A percentile compares a stretch with the other conserved stretches of the same genome.
Conservation (phyloP, 2,113 vertebrate genomes). For the Lagopus leucura region DNA sequence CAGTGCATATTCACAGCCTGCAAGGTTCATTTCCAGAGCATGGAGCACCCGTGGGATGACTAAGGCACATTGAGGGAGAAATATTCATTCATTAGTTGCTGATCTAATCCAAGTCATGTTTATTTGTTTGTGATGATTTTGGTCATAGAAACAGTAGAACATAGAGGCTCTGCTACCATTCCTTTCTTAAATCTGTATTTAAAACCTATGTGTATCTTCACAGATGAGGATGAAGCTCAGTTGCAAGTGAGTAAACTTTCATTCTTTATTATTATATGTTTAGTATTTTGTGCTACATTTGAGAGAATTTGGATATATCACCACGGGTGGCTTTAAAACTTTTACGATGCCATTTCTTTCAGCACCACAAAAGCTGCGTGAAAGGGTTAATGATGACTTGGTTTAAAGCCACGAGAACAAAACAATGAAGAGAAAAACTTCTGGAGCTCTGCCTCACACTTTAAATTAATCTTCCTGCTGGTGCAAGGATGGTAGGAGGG, state of each 20-base stretch:
- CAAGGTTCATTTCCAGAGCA: constrained; percentile 17
- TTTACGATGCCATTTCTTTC: neutral
- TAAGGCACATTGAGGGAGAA: neutral
- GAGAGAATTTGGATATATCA: neutral
- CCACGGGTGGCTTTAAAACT: neutral
- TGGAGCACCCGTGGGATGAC: neutral
- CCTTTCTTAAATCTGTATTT: neutral
- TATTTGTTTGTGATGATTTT: neutral
- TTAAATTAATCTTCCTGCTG: neutral
- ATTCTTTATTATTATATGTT: neutral
- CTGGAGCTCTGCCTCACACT: neutral
- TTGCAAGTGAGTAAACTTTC: constrained; percentile 46
- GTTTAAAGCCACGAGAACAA: neutral
- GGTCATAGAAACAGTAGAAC: neutral
- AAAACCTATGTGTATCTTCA: constrained; percentile 14
- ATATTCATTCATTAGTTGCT: neutral
- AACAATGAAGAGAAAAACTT: neutral
- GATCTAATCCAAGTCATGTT: neutral
- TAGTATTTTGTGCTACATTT: neutral
- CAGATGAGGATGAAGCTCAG: constrained; percentile 27
- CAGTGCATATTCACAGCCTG: neutral
- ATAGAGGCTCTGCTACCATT: neutral
- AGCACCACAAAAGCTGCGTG: neutral
- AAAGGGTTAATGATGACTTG: neutral
- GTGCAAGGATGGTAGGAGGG: neutral